Base-by-base conservation (phyloP, 2,888 invertebrate species). In the Oxyteleia sp. region DNA sequence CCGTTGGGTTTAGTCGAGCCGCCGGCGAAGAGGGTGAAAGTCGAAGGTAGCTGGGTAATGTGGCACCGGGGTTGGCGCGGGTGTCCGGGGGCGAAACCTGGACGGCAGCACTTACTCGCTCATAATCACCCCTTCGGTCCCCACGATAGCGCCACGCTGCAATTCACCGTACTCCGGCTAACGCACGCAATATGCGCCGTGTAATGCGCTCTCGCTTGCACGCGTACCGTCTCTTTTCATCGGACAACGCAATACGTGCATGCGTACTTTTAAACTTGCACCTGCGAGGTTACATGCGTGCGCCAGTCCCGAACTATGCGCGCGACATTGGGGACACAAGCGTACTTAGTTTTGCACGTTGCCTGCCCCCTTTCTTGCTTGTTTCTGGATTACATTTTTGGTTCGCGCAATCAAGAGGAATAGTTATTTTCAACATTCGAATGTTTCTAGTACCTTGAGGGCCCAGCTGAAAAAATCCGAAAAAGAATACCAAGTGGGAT, bases 51-150 rank as follows among this genome's bases (percentile, higher is more conserved):
- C 83, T 59, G 83, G 79, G 87, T 78, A n/a, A 82, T 79, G 78
- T 78, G 82, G 79, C 76, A 84, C 79, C 63, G 82, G 72, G 51
- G 74, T 35, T 75, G 69, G 74, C 38, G 81, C 61, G 82, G 82
- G 82, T 49, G 68, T 66, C 53, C 26, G 84, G 82, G 88, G 87
- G 88, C 88, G 89, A 90, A 91, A 92, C 91, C 90, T 91, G 90
- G 92, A 92, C 92, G 91, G 88, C 87, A 89, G 90, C 91, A 92
- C 92, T 92, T 92, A 92, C 90, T 87, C 89, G 90, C 89, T 91
- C 90, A 91, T 92, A 92, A 92, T 92, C 91, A 91, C 90, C 91
- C 88, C 89, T 87, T 84, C 83, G 85, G n/a, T n/a, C n/a, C n/a
- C n/a, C n/a, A n/a, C n/a, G n/a, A n/a, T n/a, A n/a, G n/a, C n/a